Base-by-base conservation (phyloP, 2,888 invertebrate species). In the Hemaris fuciformis region DNA sequence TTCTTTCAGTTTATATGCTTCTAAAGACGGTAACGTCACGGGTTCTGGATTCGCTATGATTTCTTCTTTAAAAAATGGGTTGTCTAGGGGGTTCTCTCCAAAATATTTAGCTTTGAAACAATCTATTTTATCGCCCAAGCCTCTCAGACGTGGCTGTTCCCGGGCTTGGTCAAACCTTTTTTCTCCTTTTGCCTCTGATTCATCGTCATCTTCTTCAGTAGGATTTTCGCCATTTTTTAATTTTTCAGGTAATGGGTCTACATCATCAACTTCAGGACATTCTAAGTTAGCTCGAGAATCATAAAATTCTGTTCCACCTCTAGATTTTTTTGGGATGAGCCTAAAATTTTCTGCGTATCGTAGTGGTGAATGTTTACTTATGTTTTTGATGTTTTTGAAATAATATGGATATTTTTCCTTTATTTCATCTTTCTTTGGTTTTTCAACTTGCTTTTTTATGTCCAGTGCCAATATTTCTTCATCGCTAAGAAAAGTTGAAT, bases 41-140 rank as follows among this genome's bases (percentile, higher is more conserved):
- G 93, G 91, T 72, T 91, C 87, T 0, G 94, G 94, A 23, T 86
- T 83, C 10, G 83, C 81, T 65, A 94, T 92, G 7, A 84, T 74
- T 45, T 93, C 91, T 87, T 95, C 94, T 63, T 88, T 84, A 72
- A 96, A 96, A 69, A 96, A 91, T 0, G 96, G 96, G 85, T 94
- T 96, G 70, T 96, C 96, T 61, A 96, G 83, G 0, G 96, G 96
- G 80, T 96, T 94, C 64, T 93, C 90, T 0, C 96, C 96, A 79
- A 96, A 97, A 79, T 95, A 96, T 86, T 96, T 96, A 0, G 91
- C 89, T 81, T 95, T 96, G 27, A 95, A 94, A 74, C 97, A 97
- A 67, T 95, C 95, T 20, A 97, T 94, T 87, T 95, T 95, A 67
- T 95, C 94, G 0, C 96, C 96, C 22, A 97, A 84, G 1, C 94